Evolutionary conservation across 2,113 vertebrate genomes (phyloP), one percentile per base, ranked within the genome.

Genomic region (Gymnarchus niloticus): DNA sequence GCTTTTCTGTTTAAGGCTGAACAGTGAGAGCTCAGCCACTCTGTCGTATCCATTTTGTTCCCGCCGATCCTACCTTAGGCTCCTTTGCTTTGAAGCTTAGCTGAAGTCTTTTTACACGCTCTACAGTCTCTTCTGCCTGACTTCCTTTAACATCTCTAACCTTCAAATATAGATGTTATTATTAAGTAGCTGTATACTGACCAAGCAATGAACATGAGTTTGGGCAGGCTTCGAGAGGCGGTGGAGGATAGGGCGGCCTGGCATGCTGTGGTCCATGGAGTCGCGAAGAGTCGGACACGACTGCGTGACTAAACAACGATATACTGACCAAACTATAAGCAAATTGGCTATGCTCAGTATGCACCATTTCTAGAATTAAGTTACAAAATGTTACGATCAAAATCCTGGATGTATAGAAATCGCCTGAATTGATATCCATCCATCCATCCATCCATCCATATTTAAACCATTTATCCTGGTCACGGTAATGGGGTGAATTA

Each of bases 21-120:
- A 73, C 41, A 73, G 33, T 37, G 37, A 73, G 61, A 37, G 65
- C 65, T 73, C 41, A 73, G 65, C 41, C 33, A 33, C 33, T 73
- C 65, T 73, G 65, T 73, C 65, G 65, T 73, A 37, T 33, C 33
- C 33, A 37, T 73, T 73, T 73, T 73, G 65, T 73, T 73, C 33
- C 33, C 65, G 6, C 65, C 41, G 65, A 73, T 73, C 65, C 65
- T 25, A 33, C n/a, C n/a, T n/a, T n/a, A n/a, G n/a, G n/a, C n/a
- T n/a, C n/a, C 65, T 73, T 73, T n/a, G 65, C 65, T 73, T 73
- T 73, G 65, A 73, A 73, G 65, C 41, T 28, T 33, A 14, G 33
- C 33, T 73, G 65, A 73, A 69, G 65, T 65, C 65, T 37, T 73
- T 73, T 73, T 73, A 73, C 65, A 73, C 65, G 41, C 65, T 6